Evolutionary conservation across 2,797 vertebrate species (phyloP).

Genomic region (Nannoperca obscura): DNA sequence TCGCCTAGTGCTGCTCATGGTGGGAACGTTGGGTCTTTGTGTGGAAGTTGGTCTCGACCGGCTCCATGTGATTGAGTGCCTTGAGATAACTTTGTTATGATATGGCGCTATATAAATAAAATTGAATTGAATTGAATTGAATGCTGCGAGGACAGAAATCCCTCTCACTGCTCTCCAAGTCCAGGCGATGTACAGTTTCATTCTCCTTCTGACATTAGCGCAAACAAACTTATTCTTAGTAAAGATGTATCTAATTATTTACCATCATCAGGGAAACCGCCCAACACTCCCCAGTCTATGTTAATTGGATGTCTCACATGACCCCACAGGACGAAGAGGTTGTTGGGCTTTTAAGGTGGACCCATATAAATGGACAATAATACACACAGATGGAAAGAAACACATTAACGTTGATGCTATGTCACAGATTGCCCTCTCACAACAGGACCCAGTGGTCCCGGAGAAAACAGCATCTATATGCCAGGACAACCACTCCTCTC

Average conservation of each 20-base stretch:
- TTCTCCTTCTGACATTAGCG: too few relatives aligned
- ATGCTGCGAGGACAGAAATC: too few relatives aligned
- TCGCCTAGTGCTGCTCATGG: too few relatives aligned
- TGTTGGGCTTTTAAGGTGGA: slow-evolving; percentile 14
- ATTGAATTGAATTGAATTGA: too few relatives aligned
- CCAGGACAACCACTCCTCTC: not conserved
- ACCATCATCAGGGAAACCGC: slow-evolving; percentile 40
- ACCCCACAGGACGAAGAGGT: slow-evolving; percentile 8
- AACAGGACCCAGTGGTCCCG: not conserved
- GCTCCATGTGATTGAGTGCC: too few relatives aligned
- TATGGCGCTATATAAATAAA: too few relatives aligned
- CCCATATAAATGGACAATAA: slow-evolving; percentile 1
- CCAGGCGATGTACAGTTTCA: too few relatives aligned
- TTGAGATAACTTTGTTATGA: too few relatives aligned
- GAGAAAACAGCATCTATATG: not conserved
- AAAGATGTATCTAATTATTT: not conserved
- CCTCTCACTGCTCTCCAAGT: too few relatives aligned
- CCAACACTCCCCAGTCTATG: slow-evolving; percentile 15
- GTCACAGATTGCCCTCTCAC: slow-evolving; percentile 1
- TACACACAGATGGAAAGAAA: slow-evolving; percentile 3
- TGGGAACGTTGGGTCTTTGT: too few relatives aligned
- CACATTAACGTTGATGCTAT: slow-evolving; percentile 10
- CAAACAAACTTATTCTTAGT: too few relatives aligned
- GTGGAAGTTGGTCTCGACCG: too few relatives aligned
- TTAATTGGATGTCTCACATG: slow-evolving; percentile 31